Conservation (phyloP, 2,113 vertebrate genomes). For the Phylloscopus trochiloides region DNA sequence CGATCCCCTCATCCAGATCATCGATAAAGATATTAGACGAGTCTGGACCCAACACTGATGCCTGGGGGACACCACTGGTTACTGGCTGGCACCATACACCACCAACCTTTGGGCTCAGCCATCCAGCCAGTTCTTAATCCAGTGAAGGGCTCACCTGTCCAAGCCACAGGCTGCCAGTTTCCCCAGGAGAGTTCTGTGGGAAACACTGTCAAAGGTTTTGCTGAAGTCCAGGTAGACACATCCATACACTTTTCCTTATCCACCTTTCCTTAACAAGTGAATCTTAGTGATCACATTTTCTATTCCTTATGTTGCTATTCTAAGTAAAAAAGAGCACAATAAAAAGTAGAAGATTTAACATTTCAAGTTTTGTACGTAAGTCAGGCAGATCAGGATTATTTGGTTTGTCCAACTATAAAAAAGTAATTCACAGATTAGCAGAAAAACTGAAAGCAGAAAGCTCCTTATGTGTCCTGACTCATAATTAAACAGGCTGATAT, state of each 20-base stretch:
- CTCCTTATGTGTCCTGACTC: neutral
- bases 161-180: neutral
- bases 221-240: neutral
- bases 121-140: neutral
- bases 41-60: neutral
- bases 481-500: neutral
- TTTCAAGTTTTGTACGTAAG: neutral
- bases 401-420: neutral
- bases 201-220: neutral
- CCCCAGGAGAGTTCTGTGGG: neutral
- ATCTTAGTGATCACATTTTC: neutral
- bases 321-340: neutral
- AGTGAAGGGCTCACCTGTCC: neutral
- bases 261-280: no score
- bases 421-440: neutral
- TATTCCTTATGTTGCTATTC: neutral
- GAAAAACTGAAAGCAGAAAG: neutral
- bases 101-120: neutral
- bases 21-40: neutral
- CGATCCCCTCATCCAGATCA: neutral
- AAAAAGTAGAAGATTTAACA: neutral
- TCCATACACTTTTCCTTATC: neutral
- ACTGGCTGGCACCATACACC: neutral
- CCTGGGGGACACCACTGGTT: neutral
- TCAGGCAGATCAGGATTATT: neutral